Evolutionary conservation across 2,113 vertebrate genomes (phyloP), one percentile per base, ranked within the genome.

Genomic region (Martes martes): DNA sequence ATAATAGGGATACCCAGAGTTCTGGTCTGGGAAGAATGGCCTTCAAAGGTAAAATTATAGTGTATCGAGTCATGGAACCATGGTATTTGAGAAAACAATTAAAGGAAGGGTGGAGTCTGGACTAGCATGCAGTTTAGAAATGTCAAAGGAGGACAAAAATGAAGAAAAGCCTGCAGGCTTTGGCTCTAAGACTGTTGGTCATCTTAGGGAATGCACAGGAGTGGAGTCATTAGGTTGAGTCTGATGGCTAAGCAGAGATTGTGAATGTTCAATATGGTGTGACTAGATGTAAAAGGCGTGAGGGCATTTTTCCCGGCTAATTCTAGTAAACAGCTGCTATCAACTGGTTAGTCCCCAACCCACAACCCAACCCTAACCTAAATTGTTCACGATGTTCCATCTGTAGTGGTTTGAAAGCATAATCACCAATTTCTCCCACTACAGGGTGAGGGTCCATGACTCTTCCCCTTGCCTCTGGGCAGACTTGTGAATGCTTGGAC

Each of bases 231-330:
- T 31, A 10, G 11, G 6, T 36, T 78, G 61, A 73, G n/a, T 6
- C 57, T 80, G 36, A 21, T 52, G 71, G 36, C 23, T 74, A 71
- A 94, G 31, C n/a, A 74, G 74, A 61, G 28, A 36, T 9, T 31
- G 23, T 78, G 45, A 39, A 7, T 10, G 39, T 63, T 59, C 0
- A 0, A 0, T 19, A 9, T 28, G 26, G 6, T 39, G 7, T n/a
- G 16, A 65, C n/a, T 59, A 42, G 71, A 33, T 80, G 31, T n/a
- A 36, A 7, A 19, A 50, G 59, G 67, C 18, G 63, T 1, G 63
- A 24, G 10, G 39, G 6, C 26, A 36, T 36, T 28, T 9, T 7
- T 78, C 42, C 50, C 55, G 52, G 33, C 1, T 50, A 16, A 39
- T 28, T 76, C 74, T 36, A 26, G 36, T 6, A 28, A 59, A 45